A percentile compares a stretch with the other conserved stretches of the same genome.
These are phyloP conservation scores for Babyrousa celebensis DNA, from an alignment of 2,797 vertebrate species.

Conservation along the genomic window DNA sequence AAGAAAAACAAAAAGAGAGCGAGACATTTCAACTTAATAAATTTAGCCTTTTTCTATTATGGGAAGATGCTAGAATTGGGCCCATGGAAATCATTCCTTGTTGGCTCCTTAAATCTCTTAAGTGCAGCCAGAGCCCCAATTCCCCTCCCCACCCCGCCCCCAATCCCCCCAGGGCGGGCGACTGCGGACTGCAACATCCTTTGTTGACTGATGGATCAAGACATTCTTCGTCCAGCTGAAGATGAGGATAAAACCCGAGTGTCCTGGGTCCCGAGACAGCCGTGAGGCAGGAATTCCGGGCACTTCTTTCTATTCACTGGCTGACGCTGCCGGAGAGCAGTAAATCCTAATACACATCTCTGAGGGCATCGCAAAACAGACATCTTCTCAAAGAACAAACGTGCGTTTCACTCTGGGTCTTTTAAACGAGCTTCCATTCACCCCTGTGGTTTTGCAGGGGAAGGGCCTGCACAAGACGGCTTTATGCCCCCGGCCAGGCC, in stretches of 20 bases:
- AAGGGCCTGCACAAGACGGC: slow-evolving; percentile 30
- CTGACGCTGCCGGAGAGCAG: not conserved
- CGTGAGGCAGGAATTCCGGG: rapidly evolving
- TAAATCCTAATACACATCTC: rapidly evolving
- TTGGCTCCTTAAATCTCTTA: too few species aligned
- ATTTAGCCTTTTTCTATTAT: not conserved
- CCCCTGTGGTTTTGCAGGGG: not conserved
- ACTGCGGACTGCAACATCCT: too few species aligned
- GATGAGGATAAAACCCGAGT: rapidly evolving
- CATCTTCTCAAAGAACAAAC: not conserved
- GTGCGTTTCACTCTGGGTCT: not conserved
- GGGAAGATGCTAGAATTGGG: not conserved
- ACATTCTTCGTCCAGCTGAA: too few species aligned
- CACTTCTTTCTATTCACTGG: rapidly evolving
- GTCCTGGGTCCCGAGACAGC: rapidly evolving
- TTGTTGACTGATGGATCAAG: too few species aligned
- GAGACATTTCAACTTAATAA: not conserved
- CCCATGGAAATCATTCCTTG: too few species aligned
- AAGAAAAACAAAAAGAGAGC: too few species aligned
- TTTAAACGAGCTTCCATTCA: not conserved
- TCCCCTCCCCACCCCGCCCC: too few species aligned
- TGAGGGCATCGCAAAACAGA: not conserved
- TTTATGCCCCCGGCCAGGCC: not conserved
- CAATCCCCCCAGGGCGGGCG: too few species aligned
- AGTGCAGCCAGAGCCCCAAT: too few species aligned